phyloP scores from a whole-genome alignment of 1,140 invertebrate species.

The Apis florea region DNA sequence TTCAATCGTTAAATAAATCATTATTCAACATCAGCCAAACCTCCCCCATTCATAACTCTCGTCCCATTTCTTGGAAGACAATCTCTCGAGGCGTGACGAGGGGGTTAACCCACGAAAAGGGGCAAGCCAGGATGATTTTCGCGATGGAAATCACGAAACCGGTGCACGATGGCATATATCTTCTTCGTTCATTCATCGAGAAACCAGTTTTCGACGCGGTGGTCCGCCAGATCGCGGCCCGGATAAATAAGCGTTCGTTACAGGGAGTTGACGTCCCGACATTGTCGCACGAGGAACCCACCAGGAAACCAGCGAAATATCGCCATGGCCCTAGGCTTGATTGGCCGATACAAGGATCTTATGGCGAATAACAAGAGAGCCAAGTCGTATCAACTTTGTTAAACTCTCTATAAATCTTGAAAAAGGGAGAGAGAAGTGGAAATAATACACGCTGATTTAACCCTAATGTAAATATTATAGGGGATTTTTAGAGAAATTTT shows the following conservation, averaged over 20 bases:
- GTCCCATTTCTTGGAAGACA: neutral
- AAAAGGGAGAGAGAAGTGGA: too few species aligned
- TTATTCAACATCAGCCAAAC: too few species aligned
- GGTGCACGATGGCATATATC: constrained; percentile 6
- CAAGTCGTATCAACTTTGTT: too few species aligned
- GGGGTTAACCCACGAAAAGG: neutral
- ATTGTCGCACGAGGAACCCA: constrained; percentile 24
- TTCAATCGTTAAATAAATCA: neutral
- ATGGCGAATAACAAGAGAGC: too few species aligned
- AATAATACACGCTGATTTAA: too few species aligned
- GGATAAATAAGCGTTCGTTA: constrained; percentile 57
- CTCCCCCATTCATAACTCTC: neutral
- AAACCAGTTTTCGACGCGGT: constrained; percentile 62
- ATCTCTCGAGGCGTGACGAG: neutral
- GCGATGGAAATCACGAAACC: constrained; percentile 24
- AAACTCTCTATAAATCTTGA: too few species aligned
- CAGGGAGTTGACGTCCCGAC: constrained; percentile 28
- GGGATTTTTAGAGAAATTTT: too few species aligned
- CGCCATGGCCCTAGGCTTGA: neutral
- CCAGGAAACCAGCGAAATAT: constrained; percentile 24
- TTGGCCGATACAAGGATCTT: neutral
- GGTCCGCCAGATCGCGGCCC: constrained; percentile 46
- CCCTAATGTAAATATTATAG: too few species aligned
- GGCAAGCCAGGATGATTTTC: constrained; percentile 3
- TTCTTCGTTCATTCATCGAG: constrained; percentile 53